These are phyloP conservation scores for Dipodomys spectabilis DNA, from an alignment of 2,113 vertebrate species.

Conservation along the genomic window DNA sequence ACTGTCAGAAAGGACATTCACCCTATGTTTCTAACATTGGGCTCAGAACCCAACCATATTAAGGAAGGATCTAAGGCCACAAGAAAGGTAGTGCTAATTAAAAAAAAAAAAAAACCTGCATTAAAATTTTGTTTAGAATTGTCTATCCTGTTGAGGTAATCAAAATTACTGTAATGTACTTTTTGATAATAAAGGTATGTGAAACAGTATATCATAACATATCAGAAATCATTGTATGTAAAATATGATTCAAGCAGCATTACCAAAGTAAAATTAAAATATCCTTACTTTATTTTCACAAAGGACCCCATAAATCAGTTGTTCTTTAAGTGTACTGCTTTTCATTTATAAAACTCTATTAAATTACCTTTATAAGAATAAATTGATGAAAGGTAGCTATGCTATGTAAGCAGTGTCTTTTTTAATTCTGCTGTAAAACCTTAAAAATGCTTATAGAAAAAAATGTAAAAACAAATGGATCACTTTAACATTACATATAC, in stretches of 20 bases:
- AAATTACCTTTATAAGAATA: conserved; percentile 36
- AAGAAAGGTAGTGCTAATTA: conserved; percentile 8
- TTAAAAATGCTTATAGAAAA: conserved; percentile 45
- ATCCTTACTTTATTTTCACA: conserved; percentile 35
- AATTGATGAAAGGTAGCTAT: background rate
- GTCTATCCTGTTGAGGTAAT: background rate
- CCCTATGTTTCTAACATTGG: background rate
- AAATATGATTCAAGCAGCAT: background rate
- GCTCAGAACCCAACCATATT: background rate
- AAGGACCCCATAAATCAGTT: background rate
- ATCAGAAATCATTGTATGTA: conserved; percentile 3
- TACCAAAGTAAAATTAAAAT: background rate
- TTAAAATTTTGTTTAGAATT: background rate
- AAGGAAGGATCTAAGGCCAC: background rate
- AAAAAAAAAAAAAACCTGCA: background rate
- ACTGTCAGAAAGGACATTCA: background rate
- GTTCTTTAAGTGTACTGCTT: background rate
- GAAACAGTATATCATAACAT: background rate
- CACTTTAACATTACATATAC: background rate
- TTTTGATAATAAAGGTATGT: background rate
- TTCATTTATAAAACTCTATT: background rate
- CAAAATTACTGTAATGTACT: background rate
- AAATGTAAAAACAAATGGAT: background rate
- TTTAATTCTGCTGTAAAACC: background rate
- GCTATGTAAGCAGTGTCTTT: background rate